A percentile compares a stretch with the other conserved stretches of the same genome.
Evolutionary conservation across 2,113 vertebrate species (phyloP).

Genomic region (Urocitellus parryii): DNA sequence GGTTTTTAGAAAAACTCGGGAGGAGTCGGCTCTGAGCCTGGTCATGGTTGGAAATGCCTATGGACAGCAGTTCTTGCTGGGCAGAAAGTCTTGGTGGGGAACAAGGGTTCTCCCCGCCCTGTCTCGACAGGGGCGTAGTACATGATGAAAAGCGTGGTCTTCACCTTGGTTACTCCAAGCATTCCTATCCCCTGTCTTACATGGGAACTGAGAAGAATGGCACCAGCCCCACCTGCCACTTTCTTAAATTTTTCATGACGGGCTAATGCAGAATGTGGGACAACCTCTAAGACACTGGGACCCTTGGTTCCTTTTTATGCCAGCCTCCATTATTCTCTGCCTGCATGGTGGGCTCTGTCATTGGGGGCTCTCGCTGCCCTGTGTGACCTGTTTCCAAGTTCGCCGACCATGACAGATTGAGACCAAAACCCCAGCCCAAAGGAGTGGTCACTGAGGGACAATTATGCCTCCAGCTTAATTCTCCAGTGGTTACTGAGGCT

Average conservation of each 20-base stretch:
- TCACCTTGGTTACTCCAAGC: neutral
- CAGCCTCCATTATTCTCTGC: neutral
- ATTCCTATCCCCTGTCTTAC: neutral
- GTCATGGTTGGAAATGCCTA: neutral
- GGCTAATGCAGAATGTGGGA: too few species aligned
- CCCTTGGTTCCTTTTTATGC: neutral
- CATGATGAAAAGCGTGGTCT: too few species aligned
- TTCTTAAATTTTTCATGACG: neutral
- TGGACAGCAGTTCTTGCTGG: neutral
- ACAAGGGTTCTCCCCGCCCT: too few species aligned
- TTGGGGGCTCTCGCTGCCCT: neutral
- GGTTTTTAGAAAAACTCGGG: neutral
- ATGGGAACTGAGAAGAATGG: neutral
- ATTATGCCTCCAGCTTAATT: neutral
- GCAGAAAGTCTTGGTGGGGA: neutral
- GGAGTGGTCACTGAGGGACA: too few species aligned
- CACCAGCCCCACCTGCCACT: neutral
- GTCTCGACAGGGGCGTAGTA: neutral
- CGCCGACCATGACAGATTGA: neutral
- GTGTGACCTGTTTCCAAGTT: neutral
- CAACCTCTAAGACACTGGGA: neutral
- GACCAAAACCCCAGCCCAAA: neutral
- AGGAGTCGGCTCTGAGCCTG: neutral
- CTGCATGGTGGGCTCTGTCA: neutral
- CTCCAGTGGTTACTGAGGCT: neutral